These are phyloP conservation scores for Rhizoglyphus robini DNA, from an alignment of 1,140 invertebrate species.

Conservation along the genomic window DNA sequence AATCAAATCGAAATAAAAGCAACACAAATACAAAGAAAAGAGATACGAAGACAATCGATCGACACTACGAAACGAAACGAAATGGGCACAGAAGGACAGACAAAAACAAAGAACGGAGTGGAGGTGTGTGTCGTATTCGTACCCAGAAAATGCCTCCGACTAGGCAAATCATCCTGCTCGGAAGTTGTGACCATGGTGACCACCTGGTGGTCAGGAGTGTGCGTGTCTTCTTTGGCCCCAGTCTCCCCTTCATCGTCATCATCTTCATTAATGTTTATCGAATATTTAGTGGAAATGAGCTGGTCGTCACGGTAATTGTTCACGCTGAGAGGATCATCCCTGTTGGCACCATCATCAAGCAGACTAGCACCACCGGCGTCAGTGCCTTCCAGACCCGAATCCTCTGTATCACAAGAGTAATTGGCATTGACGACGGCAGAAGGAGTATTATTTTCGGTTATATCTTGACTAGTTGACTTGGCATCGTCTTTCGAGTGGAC, in stretches of 20 bases:
- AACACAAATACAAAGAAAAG: neutral
- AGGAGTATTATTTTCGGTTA: too few relatives aligned
- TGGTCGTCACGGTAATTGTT: too few relatives aligned
- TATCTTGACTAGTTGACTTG: too few relatives aligned
- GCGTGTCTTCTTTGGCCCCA: neutral
- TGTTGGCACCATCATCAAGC: neutral
- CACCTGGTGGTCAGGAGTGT: neutral
- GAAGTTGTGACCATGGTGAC: neutral
- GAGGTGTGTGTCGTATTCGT: neutral
- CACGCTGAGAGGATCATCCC: neutral
- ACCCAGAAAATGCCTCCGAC: neutral
- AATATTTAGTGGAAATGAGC: too few relatives aligned
- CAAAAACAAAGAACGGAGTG: neutral
- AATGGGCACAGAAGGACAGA: neutral
- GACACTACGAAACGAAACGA: too few relatives aligned
- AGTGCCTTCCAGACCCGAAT: too few relatives aligned
- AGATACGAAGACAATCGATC: too few relatives aligned
- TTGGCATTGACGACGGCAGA: too few relatives aligned
- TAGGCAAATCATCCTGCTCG: neutral
- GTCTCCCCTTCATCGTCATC: neutral
- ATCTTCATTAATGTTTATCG: neutral
- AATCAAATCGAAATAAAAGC: neutral
- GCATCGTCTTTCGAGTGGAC: too few relatives aligned
- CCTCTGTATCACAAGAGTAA: too few relatives aligned
- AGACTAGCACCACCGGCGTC: too few relatives aligned